Percentiles rank a stretch among this genome's conserved stretches.
These are phyloP conservation scores for Aspiorhynchus laticeps DNA, from an alignment of 2,113 vertebrate species.

Conservation along the genomic window DNA sequence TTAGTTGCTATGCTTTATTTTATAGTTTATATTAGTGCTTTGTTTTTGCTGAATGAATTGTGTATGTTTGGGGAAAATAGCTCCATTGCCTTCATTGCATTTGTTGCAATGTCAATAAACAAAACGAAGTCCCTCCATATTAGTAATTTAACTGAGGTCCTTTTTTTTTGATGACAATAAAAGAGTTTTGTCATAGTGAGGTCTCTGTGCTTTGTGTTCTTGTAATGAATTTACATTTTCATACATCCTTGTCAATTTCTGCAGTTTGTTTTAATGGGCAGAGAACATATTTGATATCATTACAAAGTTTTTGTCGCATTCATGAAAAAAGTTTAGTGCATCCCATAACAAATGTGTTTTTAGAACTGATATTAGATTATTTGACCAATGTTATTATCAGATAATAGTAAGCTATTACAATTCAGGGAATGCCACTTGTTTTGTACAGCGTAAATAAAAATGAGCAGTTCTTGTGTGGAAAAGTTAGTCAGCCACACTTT, in stretches of 20 bases:
- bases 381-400: background rate
- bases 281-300: background rate
- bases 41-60: background rate
- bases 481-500: background rate
- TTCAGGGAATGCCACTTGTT: background rate
- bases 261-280: background rate
- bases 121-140: background rate
- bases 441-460: background rate
- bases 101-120: background rate
- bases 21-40: background rate
- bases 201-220: background rate
- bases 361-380: background rate
- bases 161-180: background rate
- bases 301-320: background rate
- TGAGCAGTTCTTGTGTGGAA: background rate
- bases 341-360: background rate
- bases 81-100: background rate
- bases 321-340: background rate
- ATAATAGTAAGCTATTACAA: background rate
- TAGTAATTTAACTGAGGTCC: background rate
- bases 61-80: background rate
- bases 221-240: background rate
- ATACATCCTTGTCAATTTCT: background rate
- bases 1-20: constrained; percentile 16
- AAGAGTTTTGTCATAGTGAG: background rate